phyloP scores from a whole-genome alignment of 2,113 vertebrate genomes.

The Pteronura brasiliensis region DNA sequence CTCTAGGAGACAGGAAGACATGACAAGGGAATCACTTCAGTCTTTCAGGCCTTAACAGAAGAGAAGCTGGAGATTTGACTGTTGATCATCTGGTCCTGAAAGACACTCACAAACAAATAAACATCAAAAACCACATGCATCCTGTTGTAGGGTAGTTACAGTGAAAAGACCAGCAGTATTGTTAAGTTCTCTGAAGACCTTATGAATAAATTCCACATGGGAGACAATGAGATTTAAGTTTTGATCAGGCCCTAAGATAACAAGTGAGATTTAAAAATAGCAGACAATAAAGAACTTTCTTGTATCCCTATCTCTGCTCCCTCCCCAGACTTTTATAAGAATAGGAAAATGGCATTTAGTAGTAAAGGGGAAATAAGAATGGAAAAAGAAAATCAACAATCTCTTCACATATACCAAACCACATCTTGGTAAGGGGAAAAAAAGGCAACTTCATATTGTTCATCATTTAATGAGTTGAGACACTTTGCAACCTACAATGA shows the following conservation, averaged over 20 bases:
- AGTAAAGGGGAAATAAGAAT: background rate
- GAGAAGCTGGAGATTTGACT: background rate
- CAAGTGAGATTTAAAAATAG: background rate
- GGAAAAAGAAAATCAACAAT: background rate
- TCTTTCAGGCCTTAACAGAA: background rate
- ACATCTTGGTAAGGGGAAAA: background rate
- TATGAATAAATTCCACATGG: background rate
- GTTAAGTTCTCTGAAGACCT: background rate
- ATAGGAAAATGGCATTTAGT: background rate
- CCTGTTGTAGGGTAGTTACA: background rate
- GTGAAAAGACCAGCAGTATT: background rate
- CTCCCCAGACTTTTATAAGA: background rate
- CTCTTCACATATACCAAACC: background rate
- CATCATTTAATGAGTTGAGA: background rate
- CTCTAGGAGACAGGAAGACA: background rate
- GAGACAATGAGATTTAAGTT: background rate
- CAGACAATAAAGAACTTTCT: background rate
- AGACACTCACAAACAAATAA: background rate
- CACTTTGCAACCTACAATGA: background rate
- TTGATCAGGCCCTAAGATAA: background rate
- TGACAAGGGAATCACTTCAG: background rate
- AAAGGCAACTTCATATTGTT: background rate
- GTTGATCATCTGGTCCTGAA: background rate
- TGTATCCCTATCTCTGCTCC: rapidly evolving
- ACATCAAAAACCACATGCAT: background rate